Base-by-base conservation (phyloP, 2,888 invertebrate species). In the Phengaris alcon region DNA sequence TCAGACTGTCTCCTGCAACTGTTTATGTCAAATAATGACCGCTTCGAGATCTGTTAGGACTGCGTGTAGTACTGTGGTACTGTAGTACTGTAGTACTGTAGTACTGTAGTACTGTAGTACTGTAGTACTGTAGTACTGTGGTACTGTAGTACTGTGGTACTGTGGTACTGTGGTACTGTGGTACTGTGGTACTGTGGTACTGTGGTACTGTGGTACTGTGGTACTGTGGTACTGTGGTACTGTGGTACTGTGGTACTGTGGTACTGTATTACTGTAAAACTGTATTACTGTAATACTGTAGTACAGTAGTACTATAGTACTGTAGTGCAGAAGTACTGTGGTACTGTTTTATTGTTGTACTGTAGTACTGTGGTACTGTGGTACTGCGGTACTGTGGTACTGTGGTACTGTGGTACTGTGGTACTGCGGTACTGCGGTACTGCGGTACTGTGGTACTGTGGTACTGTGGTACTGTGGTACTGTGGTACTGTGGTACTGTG, bases 1-100 rank as follows among this genome's bases (percentile, higher is more conserved):
- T 88, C 86, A 88, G 85, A 84, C 82, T 84, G 84, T 82, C 84
- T 79, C 81, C 83, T 82, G 82, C 87, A 84, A 79, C 79, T 76
- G 77, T 77, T 86, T 82, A 84, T 87, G 91, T 85, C 91, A 90
- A 90, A 90, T 87, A 83, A 84, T 84, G 85, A 86, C 86, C 85
- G 85, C 84, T 83, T 81, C 79, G 80, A 80, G 82, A 81, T 81
- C 78, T 76, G 68, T 73, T 74, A 75, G 76, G 80, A 81, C 81
- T 82, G 78, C 77, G 77, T 76, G 76, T 75, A 79, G 80, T 79
- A 78, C 77, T 64, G 77, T 54, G 35, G 64, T 64, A 35, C 35
- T 6, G 55, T 13, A 15, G 22, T 59, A 3, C 22, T 22, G 15
- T 0, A 3, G 57, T 15, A 2, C n/a, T n/a, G 55, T 13, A 6